Percentiles rank a stretch among this genome's conserved stretches.
Evolutionary conservation across 1,140 invertebrate genomes (phyloP).

Genomic region (Panagrolaimus sp.): DNA sequence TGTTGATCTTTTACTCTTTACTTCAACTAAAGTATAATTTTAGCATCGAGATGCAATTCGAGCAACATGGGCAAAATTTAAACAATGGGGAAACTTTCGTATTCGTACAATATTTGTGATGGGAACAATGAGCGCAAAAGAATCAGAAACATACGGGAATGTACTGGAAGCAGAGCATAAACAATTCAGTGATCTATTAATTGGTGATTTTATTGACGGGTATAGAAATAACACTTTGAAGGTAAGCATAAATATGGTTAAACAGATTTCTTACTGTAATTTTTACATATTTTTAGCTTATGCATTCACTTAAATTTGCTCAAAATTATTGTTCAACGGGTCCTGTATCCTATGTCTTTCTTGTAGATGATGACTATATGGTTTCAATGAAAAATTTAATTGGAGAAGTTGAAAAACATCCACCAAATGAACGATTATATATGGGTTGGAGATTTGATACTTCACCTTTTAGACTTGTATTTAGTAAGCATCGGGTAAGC

Average conservation of each 20-base stretch:
- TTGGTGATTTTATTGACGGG: constrained; percentile 47
- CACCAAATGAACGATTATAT: constrained; percentile 41
- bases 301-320: constrained; percentile 42
- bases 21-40: background rate
- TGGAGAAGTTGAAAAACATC: constrained; percentile 20
- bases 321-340: constrained; percentile 30
- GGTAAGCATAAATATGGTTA: constrained; percentile 23
- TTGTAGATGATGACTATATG: constrained; percentile 57
- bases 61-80: constrained; percentile 39
- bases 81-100: constrained; percentile 31
- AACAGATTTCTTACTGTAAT: constrained; percentile 14
- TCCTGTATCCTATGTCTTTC: constrained; percentile 38
- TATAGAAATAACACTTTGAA: constrained; percentile 55
- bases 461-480: constrained; percentile 48
- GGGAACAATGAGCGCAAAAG: constrained; percentile 22
- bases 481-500: constrained; percentile 47
- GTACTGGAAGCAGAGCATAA: constrained; percentile 28
- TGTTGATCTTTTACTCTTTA: background rate
- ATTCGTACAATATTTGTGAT: constrained; percentile 52
- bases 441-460: constrained; percentile 51
- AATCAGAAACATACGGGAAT: constrained; percentile 11
- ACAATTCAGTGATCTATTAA: constrained; percentile 35
- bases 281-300: constrained; percentile 34
- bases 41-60: constrained; percentile 46
- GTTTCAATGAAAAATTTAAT: constrained; percentile 44